phyloP scores from a whole-genome alignment of 1,140 invertebrate genomes.

The Drosophila mojavensis region DNA sequence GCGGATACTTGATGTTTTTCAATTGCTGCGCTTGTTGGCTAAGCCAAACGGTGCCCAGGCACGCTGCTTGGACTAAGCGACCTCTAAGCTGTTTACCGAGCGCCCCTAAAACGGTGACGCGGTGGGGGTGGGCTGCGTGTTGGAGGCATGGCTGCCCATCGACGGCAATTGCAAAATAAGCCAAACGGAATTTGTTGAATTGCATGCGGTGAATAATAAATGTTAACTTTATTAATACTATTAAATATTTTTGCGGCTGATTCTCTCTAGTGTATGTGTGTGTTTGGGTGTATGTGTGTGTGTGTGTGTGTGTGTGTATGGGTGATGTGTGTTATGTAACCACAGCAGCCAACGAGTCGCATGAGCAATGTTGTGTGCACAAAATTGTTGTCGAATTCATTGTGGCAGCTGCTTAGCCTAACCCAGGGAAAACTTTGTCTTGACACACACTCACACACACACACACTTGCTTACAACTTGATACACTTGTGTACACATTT shows the following conservation, averaged over 20 bases:
- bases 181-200: not conserved
- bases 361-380: slow-evolving; percentile 14
- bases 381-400: slow-evolving; percentile 59
- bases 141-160: not conserved
- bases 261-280: not conserved
- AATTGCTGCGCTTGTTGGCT: slow-evolving; percentile 31
- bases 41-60: slow-evolving; percentile 33
- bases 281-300: slow-evolving; percentile 2
- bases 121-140: not conserved
- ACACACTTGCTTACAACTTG: slow-evolving; percentile 3
- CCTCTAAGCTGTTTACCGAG: slow-evolving; percentile 42
- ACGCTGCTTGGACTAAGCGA: slow-evolving; percentile 43
- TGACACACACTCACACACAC: slow-evolving; percentile 3
- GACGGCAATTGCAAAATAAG: slow-evolving; percentile 11
- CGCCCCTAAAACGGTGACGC: not conserved
- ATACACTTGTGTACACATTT: slow-evolving; percentile 69
- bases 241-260: slow-evolving; percentile 7
- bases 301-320: slow-evolving; percentile 1
- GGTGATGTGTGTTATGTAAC: too few species aligned
- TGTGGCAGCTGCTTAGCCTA: slow-evolving; percentile 26
- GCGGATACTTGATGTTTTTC: slow-evolving; percentile 68
- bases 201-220: slow-evolving; percentile 15
- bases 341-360: slow-evolving; percentile 7
- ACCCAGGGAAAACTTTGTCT: slow-evolving; percentile 19
- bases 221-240: slow-evolving; percentile 29